These are phyloP conservation scores for Brachyhypopomus occidentalis DNA, from an alignment of 2,113 vertebrate species.

Conservation along the genomic window DNA sequence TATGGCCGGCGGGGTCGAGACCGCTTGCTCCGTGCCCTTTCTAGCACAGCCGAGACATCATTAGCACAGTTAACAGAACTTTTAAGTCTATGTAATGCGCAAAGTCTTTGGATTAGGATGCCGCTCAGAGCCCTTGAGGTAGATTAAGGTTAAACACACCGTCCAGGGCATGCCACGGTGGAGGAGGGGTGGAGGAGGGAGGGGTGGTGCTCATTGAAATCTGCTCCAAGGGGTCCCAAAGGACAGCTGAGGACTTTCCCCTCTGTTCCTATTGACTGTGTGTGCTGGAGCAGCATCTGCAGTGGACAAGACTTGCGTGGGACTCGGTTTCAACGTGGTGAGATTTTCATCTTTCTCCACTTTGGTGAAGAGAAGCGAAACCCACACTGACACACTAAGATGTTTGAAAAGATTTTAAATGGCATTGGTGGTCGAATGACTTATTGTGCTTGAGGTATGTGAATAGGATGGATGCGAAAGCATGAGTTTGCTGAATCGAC, in stretches of 20 bases:
- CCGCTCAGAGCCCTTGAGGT: neutral
- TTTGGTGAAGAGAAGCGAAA: neutral
- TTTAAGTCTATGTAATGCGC: conserved; percentile 61
- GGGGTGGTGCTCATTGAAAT: neutral
- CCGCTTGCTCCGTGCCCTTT: conserved; percentile 32
- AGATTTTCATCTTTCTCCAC: neutral
- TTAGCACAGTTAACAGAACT: conserved; percentile 65
- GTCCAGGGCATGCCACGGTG: neutral
- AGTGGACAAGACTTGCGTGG: conserved; percentile 17
- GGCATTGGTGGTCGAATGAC: neutral
- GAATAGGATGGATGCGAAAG: conserved; percentile 25
- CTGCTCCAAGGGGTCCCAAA: neutral
- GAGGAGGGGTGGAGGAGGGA: neutral
- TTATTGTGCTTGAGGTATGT: conserved; percentile 23
- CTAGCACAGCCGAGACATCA: conserved; percentile 52
- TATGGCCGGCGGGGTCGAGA: conserved; percentile 38
- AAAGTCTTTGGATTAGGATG: conserved; percentile 24
- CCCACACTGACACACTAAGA: neutral
- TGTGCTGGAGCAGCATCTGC: conserved; percentile 27
- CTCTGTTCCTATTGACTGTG: neutral
- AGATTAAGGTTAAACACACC: neutral
- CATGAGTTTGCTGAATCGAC: conserved; percentile 27
- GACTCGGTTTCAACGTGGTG: neutral
- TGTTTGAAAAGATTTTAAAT: neutral
- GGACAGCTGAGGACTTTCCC: neutral